phyloP scores from a whole-genome alignment of 1,140 invertebrate genomes.

The Lepidurus apus region DNA sequence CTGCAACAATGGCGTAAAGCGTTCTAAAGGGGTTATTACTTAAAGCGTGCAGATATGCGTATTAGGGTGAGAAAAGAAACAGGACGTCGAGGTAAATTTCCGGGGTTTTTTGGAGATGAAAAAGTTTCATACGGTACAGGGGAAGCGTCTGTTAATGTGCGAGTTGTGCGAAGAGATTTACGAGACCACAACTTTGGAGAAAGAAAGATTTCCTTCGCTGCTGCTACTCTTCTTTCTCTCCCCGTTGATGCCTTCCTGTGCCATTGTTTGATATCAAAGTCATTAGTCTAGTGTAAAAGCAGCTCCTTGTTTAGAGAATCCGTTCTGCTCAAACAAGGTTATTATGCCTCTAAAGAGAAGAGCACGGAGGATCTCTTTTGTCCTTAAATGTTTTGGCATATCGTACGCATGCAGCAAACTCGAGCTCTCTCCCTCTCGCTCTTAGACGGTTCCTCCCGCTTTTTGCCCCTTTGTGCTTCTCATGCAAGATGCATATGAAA shows the following conservation, averaged over 20 bases:
- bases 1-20: conserved; percentile 15
- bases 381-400: neutral
- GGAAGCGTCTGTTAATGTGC: neutral
- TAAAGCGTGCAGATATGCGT: conserved; percentile 11
- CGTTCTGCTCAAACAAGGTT: neutral
- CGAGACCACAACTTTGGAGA: neutral
- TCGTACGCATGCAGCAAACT: neutral
- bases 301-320: neutral
- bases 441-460: neutral
- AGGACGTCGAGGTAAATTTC: conserved; percentile 16
- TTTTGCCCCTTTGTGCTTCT: neutral
- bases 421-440: neutral
- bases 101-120: neutral
- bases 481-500: neutral
- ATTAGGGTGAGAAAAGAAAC: conserved; percentile 5
- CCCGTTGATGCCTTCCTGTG: conserved; percentile 17
- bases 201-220: conserved; percentile 6
- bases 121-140: neutral
- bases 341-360: neutral
- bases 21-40: neutral
- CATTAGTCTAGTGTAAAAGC: conserved; percentile 1
- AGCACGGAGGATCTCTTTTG: conserved; percentile 3
- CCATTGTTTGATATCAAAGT: neutral
- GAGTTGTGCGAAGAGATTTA: neutral
- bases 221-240: neutral